Conservation (phyloP, 2,113 vertebrate species). For the Thermophis baileyi region DNA sequence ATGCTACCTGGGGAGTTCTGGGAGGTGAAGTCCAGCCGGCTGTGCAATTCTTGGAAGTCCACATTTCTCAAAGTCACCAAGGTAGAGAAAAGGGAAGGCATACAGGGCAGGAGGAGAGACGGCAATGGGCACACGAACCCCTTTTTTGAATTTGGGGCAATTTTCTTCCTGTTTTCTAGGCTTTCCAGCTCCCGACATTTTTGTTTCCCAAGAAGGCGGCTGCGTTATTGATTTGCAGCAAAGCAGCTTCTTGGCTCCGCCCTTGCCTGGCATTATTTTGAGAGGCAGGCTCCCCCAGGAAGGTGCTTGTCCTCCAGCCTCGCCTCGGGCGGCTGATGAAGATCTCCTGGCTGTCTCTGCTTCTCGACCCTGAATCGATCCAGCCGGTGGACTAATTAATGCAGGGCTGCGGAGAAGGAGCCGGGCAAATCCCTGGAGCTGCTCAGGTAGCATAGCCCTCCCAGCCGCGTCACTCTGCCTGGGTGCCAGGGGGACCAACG, state of each 20-base stretch:
- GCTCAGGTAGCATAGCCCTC: background rate
- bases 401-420: background rate
- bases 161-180: background rate
- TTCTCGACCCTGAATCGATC: background rate
- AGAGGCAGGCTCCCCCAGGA: background rate
- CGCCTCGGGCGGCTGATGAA: background rate
- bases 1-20: background rate
- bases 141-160: background rate
- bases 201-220: background rate
- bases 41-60: background rate
- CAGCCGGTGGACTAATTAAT: constrained; percentile 1
- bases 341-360: background rate
- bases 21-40: background rate
- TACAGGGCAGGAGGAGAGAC: background rate
- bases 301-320: background rate
- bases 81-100: background rate
- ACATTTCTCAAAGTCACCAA: background rate
- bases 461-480: background rate
- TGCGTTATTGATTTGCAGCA: background rate
- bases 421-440: background rate
- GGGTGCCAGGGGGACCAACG: background rate
- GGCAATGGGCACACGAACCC: background rate
- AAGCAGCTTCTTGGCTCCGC: background rate
- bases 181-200: background rate
- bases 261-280: background rate